Evolutionary conservation across 2,888 invertebrate genomes (phyloP), one percentile per base, ranked within the genome.

Genomic region (Ochropleura plecta): DNA sequence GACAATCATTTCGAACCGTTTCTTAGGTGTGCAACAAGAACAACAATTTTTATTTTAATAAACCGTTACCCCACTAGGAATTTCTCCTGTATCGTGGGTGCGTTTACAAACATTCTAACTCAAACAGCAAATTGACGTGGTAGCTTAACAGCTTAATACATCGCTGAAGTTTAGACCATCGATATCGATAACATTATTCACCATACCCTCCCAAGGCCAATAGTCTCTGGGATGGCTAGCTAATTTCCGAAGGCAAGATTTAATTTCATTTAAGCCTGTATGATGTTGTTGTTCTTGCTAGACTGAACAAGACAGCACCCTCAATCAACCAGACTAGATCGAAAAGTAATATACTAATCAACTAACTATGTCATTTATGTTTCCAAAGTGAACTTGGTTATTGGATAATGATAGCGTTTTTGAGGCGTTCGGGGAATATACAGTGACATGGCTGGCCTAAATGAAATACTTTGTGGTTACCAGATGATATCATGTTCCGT

Each of bases 361-460:
- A 72, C 44, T 6, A 51, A 30, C 44, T n/a, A 6, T 44, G 10
- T 16, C 42, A 44, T 9, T n/a, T 1, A 16, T 51, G 49, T 16
- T 46, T 6, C n/a, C 20, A n/a, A 3, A 46, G 9, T 53, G 40
- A 62, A 40, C 44, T 30, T n/a, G 20, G 40, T 74, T 42, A 57
- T 42, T 57, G 40, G 10, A 44, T 59, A 72, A 49, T 49, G 14
- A n/a, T n/a, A 40, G 44, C 9, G 9, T 62, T 60, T 53, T 75
- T 18, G 40, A 62, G 18, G 18, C 46, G 40, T 42, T 18, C 10
- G 14, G 51, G 46, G 40, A 46, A 20, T 74, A 51, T 49, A 53
- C 46, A 55, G 75, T 53, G 76, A 55, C 18, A 55, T 46, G 75
- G 44, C n/a, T 51, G 62, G 14, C 18, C 20, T 18, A 48, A 42